Evolutionary conservation across 1,140 invertebrate species (phyloP), one percentile per base, ranked within the genome.

Genomic region (Dreissena rostriformis): DNA sequence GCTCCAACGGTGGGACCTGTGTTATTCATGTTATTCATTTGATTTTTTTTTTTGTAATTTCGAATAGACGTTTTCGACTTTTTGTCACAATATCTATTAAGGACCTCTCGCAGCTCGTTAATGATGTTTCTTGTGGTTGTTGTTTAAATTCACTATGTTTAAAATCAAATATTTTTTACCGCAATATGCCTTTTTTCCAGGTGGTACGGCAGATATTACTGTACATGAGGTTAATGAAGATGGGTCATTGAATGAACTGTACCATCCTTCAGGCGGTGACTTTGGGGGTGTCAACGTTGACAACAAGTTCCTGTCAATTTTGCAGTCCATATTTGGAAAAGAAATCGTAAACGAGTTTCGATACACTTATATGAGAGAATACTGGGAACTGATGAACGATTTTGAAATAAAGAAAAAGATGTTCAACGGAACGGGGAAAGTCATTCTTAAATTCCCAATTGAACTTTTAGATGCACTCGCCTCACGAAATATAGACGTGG

Each of bases 191-290:
- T 70, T 63, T 57, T 70, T 67, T 67, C n/a, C 51, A 87, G 87
- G 87, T 0, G 87, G 87, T 4, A 88, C 87, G 15, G 86, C 68
- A 17, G 87, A 88, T 68, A 86, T 88, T 0, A 85, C 87, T 49
- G 82, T 68, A 26, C 86, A 88, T 51, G 76, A 88, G 55, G 84
- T 86, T 14, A 26, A 52, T 8, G 26, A 71, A 15, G 67, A 81
- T 52, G 80, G 72, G 4, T 51, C 55, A 10, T 66, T 88, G 0
- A 85, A 61, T 63, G 87, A 88, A 72, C 39, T 88, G 7, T 67
- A 80, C 29, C 70, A 73, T n/a, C 79, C 87, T 1, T 73, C 67
- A 67, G 87, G 87, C 15, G 87, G 87, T 10, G 75, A 83, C 49
- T 88, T 81, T 63, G 87, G 87, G 17, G 86, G 87, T 22, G 85